A percentile compares a stretch with the other conserved stretches of the same genome.
Conservation (phyloP, 2,797 vertebrate genomes). For the Pipistrellus pygmaeus region DNA sequence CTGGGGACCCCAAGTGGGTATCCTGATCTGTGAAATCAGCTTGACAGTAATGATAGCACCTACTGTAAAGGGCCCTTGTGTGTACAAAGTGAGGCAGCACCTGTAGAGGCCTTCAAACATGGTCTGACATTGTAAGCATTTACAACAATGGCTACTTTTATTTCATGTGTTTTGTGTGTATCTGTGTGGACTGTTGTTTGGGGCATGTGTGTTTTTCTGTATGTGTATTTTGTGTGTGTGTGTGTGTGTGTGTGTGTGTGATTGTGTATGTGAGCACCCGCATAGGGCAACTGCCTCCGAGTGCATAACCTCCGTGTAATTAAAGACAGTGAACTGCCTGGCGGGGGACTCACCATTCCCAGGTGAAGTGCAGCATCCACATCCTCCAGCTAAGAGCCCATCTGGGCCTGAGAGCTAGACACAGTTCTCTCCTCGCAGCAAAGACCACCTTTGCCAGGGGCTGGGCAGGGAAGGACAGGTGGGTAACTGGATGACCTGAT, state of each 20-base stretch:
- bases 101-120: not conserved
- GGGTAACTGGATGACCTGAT: not conserved
- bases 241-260: not conserved
- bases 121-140: not conserved
- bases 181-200: not conserved
- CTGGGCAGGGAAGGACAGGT: not conserved
- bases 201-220: fast-evolving
- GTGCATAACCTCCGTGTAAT: not conserved
- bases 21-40: not conserved
- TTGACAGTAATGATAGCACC: not conserved
- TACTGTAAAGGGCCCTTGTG: not conserved
- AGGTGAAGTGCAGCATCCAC: not conserved
- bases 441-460: not conserved
- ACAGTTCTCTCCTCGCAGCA: not conserved
- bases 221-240: not conserved
- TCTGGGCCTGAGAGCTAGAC: not conserved
- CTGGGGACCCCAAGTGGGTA: fast-evolving
- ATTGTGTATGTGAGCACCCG: fast-evolving
- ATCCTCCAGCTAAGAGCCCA: not conserved
- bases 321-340: not conserved
- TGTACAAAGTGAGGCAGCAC: not conserved
- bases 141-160: fast-evolving
- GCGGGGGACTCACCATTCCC: not conserved
- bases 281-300: fast-evolving
- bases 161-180: not conserved